phyloP scores from a whole-genome alignment of 2,797 vertebrate species.

The Eospalax fontanierii region DNA sequence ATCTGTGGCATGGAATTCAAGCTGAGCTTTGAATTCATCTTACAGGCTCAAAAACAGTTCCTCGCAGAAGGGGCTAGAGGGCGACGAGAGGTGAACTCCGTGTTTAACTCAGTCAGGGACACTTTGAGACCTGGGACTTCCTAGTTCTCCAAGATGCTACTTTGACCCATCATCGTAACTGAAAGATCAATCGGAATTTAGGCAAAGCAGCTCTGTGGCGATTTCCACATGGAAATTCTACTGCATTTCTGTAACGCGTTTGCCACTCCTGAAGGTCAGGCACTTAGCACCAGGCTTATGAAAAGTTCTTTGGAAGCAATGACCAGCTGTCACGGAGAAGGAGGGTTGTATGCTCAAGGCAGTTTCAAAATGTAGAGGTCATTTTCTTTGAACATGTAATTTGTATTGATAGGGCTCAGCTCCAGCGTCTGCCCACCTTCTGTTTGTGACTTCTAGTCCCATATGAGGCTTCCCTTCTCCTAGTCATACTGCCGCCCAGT shows the following conservation, averaged over 20 bases:
- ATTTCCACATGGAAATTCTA: not conserved
- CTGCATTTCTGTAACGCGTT: not conserved
- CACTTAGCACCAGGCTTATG: not conserved
- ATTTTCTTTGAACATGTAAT: not conserved
- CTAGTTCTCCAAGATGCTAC: not conserved
- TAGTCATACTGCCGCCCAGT: not conserved
- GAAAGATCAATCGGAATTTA: not conserved
- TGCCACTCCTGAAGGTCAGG: not conserved
- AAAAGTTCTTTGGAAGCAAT: not conserved
- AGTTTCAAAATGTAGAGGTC: not conserved
- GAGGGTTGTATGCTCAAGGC: not conserved
- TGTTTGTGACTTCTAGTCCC: not conserved
- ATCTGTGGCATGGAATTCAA: not conserved
- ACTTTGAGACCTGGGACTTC: not conserved
- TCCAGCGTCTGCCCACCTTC: rapidly evolving
- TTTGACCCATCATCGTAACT: not conserved
- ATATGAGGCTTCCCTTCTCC: not conserved
- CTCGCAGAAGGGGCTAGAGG: not conserved
- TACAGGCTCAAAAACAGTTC: not conserved
- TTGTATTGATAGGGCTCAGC: not conserved
- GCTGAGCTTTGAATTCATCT: not conserved
- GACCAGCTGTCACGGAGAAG: not conserved
- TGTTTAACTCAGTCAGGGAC: not conserved
- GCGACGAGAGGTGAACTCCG: not conserved
- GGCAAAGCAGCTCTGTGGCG: not conserved